phyloP scores from a whole-genome alignment of 2,888 invertebrate species.

The Diadegma fenestrale region DNA sequence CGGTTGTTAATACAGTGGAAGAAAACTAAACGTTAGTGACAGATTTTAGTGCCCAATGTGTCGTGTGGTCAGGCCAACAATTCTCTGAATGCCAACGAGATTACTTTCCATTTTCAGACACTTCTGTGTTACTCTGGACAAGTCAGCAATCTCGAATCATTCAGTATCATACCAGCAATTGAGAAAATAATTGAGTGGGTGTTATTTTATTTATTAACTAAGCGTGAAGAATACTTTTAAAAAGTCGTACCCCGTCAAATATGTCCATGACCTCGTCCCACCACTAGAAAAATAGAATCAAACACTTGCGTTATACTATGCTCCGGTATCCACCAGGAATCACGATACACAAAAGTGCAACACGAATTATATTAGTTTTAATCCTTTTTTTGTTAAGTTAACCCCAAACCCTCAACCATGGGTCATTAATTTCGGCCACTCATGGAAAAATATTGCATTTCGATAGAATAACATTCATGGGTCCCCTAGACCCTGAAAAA shows the following conservation, averaged over 20 bases:
- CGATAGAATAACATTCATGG: too few species aligned
- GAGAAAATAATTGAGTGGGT: conserved; percentile 7
- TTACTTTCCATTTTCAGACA: conserved; percentile 21
- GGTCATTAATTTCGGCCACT: neutral
- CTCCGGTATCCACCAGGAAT: conserved; percentile 71
- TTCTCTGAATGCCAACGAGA: conserved; percentile 7
- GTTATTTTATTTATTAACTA: conserved; percentile 58
- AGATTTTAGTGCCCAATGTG: conserved; percentile 48
- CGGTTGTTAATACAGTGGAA: conserved; percentile 43
- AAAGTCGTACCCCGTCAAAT: conserved; percentile 95
- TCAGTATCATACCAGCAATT: conserved; percentile 5
- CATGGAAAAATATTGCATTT: neutral
- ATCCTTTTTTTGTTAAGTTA: neutral
- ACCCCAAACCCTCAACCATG: neutral
- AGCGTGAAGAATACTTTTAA: conserved; percentile 79
- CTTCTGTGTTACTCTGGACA: neutral
- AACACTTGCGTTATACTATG: conserved; percentile 82
- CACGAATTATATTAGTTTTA: conserved; percentile 55
- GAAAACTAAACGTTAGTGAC: conserved; percentile 1
- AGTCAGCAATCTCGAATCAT: conserved; percentile 6
- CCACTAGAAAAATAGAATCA: conserved; percentile 94
- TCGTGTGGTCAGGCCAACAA: conserved; percentile 1
- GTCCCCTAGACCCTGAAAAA: too few species aligned
- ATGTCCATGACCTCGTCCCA: conserved; percentile 98
- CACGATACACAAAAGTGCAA: conserved; percentile 66